Conservation (phyloP, 2,888 invertebrate genomes). For the Cerastoderma edule region DNA sequence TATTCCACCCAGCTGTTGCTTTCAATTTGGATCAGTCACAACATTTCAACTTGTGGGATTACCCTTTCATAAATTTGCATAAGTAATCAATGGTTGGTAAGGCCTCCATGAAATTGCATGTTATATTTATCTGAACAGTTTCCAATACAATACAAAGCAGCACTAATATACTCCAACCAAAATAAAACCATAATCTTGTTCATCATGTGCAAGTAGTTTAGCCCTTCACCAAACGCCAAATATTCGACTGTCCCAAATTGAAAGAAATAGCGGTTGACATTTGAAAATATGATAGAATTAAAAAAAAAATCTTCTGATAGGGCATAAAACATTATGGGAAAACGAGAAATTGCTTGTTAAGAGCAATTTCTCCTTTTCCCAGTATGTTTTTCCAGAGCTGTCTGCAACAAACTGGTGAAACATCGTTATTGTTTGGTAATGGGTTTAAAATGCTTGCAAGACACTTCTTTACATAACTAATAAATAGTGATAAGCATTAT, state of each 20-base stretch:
- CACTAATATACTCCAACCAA: not conserved
- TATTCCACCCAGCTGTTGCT: too few relatives aligned
- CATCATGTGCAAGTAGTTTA: too few relatives aligned
- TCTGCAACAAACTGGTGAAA: not conserved
- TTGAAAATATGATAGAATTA: not conserved
- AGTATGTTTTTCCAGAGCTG: not conserved
- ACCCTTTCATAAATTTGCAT: too few relatives aligned
- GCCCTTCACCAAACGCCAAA: not conserved
- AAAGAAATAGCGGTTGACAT: not conserved
- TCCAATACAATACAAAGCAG: too few relatives aligned
- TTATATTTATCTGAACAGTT: too few relatives aligned
- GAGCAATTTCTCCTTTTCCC: not conserved
- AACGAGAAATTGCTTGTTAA: not conserved
- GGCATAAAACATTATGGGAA: conserved; percentile 1
- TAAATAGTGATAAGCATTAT: not conserved
- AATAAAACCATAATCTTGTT: too few relatives aligned
- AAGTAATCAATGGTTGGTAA: too few relatives aligned
- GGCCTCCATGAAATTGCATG: too few relatives aligned
- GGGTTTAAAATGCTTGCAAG: not conserved
- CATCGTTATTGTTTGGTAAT: not conserved
- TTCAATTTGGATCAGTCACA: too few relatives aligned
- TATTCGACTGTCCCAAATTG: not conserved
- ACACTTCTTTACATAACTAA: not conserved
- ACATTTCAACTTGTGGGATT: too few relatives aligned
- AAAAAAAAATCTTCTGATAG: not conserved